A percentile compares a stretch with the other conserved stretches of the same genome.
These are phyloP conservation scores for Myotis myotis DNA, from an alignment of 2,797 vertebrate species.

Conservation along the genomic window DNA sequence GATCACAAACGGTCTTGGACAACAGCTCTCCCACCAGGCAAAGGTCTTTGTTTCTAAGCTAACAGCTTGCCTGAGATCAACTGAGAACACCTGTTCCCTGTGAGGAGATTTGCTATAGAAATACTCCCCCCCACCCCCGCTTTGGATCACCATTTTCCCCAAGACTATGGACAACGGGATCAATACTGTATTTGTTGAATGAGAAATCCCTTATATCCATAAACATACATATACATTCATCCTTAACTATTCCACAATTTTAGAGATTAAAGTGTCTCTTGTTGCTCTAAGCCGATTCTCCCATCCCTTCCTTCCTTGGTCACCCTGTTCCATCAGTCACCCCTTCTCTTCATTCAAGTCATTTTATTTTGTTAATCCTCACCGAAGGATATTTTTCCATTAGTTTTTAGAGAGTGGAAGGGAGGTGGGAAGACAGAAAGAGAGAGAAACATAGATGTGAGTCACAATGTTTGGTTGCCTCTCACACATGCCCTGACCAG, in stretches of 20 bases:
- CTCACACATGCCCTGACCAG: too few relatives aligned
- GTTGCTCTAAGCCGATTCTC: neutral
- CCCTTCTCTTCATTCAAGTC: neutral
- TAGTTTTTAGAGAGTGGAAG: too few relatives aligned
- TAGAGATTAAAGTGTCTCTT: neutral
- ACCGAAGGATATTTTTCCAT: too few relatives aligned
- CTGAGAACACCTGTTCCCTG: neutral
- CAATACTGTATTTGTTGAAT: neutral
- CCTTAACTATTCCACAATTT: neutral
- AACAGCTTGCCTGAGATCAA: neutral
- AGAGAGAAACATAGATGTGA: too few relatives aligned
- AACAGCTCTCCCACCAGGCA: neutral
- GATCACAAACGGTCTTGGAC: neutral
- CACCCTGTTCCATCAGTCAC: neutral
- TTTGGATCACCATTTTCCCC: neutral
- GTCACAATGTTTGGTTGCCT: too few relatives aligned
- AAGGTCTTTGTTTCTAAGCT: neutral
- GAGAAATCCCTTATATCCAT: neutral
- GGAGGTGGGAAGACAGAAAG: too few relatives aligned
- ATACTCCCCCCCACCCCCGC: fast-evolving
- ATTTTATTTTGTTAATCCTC: too few relatives aligned
- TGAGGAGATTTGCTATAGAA: neutral
- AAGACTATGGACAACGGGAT: neutral
- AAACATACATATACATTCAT: neutral
- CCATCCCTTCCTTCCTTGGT: neutral